These are phyloP conservation scores for Suncus etruscus DNA, from an alignment of 2,113 vertebrate genomes.

Conservation along the genomic window DNA sequence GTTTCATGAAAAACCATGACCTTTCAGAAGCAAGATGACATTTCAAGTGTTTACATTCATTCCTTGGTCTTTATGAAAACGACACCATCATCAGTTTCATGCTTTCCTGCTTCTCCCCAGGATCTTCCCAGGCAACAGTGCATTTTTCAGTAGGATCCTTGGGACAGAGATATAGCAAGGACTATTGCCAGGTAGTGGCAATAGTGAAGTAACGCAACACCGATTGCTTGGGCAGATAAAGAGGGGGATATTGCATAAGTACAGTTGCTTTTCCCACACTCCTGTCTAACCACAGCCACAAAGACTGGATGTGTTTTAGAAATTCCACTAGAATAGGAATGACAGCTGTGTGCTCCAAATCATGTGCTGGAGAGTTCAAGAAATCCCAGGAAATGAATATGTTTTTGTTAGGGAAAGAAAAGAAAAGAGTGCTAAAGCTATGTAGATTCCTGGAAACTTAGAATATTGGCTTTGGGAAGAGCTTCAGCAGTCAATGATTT, in stretches of 20 bases:
- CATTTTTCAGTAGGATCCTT: background rate
- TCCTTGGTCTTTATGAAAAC: constrained; percentile 19
- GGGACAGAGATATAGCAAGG: background rate
- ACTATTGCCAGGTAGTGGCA: background rate
- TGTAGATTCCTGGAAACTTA: constrained; percentile 40
- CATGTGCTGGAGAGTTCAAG: constrained; percentile 2
- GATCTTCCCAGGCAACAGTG: background rate
- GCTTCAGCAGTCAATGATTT: constrained; percentile 20
- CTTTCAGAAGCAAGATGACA: constrained; percentile 26
- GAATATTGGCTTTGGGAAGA: constrained; percentile 46
- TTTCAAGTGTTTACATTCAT: background rate
- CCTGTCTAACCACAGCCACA: constrained; percentile 10
- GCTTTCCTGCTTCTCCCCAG: constrained; percentile 22
- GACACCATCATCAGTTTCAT: background rate
- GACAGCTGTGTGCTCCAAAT: background rate
- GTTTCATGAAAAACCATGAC: constrained; percentile 38
- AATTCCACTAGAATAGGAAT: constrained; percentile 31
- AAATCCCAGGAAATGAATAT: constrained; percentile 49
- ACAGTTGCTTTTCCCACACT: background rate
- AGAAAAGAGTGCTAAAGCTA: constrained; percentile 15
- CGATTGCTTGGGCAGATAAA: background rate
- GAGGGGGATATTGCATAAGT: background rate
- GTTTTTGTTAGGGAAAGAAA: constrained; percentile 56
- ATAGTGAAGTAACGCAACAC: background rate
- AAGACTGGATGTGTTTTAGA: constrained; percentile 20